Conservation (phyloP, 1,140 invertebrate genomes). For the Trinorchestia longiramus region DNA sequence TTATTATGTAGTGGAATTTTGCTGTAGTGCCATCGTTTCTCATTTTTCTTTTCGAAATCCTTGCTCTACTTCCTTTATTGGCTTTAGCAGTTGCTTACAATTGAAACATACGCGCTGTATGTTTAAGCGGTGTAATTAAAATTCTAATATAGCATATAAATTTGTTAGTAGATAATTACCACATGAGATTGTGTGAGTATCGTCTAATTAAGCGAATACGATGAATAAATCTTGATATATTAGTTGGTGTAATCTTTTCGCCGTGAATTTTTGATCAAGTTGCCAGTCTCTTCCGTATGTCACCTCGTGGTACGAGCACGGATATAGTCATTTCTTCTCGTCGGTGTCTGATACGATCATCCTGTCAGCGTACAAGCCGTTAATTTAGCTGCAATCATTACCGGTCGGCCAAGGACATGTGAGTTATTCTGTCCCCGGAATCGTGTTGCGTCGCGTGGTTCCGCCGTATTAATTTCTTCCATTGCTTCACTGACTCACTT, state of each 20-base stretch:
- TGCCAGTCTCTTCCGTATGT: neutral
- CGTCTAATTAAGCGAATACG: neutral
- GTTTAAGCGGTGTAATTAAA: neutral
- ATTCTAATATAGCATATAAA: neutral
- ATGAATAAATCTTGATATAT: neutral
- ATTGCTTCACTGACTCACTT: neutral
- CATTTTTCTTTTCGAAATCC: too few species aligned
- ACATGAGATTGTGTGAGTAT: neutral
- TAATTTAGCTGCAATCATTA: neutral
- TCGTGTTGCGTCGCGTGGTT: neutral
- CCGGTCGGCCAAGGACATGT: neutral
- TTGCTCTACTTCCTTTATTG: too few species aligned
- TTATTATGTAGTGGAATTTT: too few species aligned
- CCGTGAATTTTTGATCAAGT: neutral
- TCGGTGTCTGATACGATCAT: neutral
- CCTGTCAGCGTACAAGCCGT: neutral
- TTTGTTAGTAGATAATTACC: too few species aligned
- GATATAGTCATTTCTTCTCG: neutral
- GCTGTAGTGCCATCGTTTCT: too few species aligned
- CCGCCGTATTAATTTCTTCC: neutral
- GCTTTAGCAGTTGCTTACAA: neutral
- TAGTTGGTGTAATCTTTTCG: neutral
- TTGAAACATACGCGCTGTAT: neutral
- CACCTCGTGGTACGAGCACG: neutral
- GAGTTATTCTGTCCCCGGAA: neutral